Percentiles rank a stretch among this genome's conserved stretches.
Conservation (phyloP, 30 jellyfish, hydroid and myxozoan species). For the Cassiopea xamachana region DNA sequence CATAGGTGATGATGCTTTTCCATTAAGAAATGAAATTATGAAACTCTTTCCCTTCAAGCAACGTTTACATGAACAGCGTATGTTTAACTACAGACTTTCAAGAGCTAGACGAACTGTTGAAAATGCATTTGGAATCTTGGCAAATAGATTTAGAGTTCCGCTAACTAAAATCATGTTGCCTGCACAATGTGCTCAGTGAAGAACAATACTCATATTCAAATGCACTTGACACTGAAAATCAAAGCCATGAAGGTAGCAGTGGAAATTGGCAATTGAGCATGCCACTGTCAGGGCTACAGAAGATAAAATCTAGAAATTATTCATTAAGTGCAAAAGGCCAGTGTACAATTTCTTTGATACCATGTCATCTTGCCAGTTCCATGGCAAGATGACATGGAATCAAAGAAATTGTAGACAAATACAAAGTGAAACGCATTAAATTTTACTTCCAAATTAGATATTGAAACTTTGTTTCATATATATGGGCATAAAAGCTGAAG, state of each 20-base stretch:
- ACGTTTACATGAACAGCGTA: slow-evolving; percentile 22
- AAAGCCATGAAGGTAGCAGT: not conserved
- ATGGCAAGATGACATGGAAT: slow-evolving; percentile 31
- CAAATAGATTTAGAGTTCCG: slow-evolving; percentile 36
- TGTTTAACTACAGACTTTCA: slow-evolving; percentile 50
- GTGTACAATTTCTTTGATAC: slow-evolving; percentile 6
- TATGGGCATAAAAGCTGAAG: slow-evolving; percentile 15
- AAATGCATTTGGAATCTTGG: slow-evolving; percentile 47
- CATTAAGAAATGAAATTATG: slow-evolving; percentile 38
- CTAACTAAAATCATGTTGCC: slow-evolving; percentile 33
- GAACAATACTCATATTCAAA: slow-evolving; percentile 15
- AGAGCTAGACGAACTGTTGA: slow-evolving; percentile 58
- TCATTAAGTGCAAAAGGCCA: slow-evolving; percentile 24
- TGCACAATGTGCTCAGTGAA: slow-evolving; percentile 48
- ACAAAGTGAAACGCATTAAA: not conserved
- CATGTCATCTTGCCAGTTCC: slow-evolving; percentile 4
- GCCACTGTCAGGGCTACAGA: slow-evolving; percentile 8
- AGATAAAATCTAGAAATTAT: slow-evolving; percentile 30
- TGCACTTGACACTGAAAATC: slow-evolving; percentile 27
- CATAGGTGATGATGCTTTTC: slow-evolving; percentile 70
- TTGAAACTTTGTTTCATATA: slow-evolving; percentile 9
- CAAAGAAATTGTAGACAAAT: not conserved
- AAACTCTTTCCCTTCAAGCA: slow-evolving; percentile 52
- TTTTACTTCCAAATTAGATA: slow-evolving; percentile 11
- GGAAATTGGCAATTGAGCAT: slow-evolving; percentile 34